Evolutionary conservation across 2,888 invertebrate genomes (phyloP).

Genomic region (Malthinus seriepunctatus): DNA sequence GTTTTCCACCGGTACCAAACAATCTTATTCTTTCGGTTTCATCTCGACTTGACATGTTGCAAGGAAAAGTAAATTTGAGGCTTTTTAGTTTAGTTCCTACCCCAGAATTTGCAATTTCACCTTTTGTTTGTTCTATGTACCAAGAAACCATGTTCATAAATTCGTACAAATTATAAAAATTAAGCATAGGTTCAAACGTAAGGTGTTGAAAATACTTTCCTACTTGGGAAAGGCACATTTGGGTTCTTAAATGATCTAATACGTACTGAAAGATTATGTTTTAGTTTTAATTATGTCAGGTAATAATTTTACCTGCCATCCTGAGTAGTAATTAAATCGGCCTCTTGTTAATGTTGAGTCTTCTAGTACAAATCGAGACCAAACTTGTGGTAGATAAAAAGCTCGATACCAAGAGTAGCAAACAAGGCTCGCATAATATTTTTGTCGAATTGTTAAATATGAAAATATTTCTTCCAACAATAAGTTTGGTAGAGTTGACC

Average conservation of each 20-base stretch:
- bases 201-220: slow-evolving; percentile 69
- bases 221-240: slow-evolving; percentile 69
- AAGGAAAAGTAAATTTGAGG: slow-evolving; percentile 74
- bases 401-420: slow-evolving; percentile 68
- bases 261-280: slow-evolving; percentile 59
- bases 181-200: slow-evolving; percentile 72
- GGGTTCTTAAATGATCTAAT: slow-evolving; percentile 74
- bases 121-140: slow-evolving; percentile 64
- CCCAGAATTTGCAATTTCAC: slow-evolving; percentile 47
- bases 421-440: slow-evolving; percentile 75
- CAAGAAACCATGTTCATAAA: slow-evolving; percentile 82
- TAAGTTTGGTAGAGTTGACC: slow-evolving; percentile 72
- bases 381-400: slow-evolving; percentile 74
- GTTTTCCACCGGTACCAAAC: slow-evolving; percentile 78
- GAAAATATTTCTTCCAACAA: slow-evolving; percentile 74
- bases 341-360: slow-evolving; percentile 74
- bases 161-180: slow-evolving; percentile 81
- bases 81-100: slow-evolving; percentile 63
- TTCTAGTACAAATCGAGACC: slow-evolving; percentile 72
- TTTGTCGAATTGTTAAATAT: slow-evolving; percentile 67
- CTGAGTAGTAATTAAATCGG: slow-evolving; percentile 79
- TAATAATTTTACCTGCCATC: slow-evolving; percentile 65
- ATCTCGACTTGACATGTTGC: slow-evolving; percentile 68
- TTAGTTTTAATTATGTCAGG: background rate
- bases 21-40: slow-evolving; percentile 66